These are phyloP conservation scores for Lepus timidus DNA, from an alignment of 2,113 vertebrate species.

Conservation along the genomic window DNA sequence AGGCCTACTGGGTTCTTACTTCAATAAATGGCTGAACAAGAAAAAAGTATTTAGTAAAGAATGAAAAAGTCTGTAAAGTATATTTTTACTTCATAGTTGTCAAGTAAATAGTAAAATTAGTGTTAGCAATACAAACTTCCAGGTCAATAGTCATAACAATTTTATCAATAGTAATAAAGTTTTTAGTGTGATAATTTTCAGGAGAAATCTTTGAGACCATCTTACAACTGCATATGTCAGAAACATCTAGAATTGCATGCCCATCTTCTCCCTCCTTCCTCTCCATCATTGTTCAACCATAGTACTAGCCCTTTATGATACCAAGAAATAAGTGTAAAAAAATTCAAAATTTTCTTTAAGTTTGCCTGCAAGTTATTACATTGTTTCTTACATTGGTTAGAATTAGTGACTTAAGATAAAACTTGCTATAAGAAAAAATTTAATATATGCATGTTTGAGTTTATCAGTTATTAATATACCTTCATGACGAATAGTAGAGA, in stretches of 20 bases:
- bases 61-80: constrained; percentile 8
- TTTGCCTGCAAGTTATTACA: background rate
- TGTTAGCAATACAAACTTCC: background rate
- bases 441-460: background rate
- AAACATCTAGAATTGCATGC: background rate
- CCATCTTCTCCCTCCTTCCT: background rate
- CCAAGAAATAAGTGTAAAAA: background rate
- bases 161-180: background rate
- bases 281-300: background rate
- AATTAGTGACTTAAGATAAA: background rate
- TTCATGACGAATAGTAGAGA: background rate
- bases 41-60: background rate
- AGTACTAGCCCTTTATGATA: background rate
- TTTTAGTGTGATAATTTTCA: background rate
- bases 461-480: background rate
- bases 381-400: background rate
- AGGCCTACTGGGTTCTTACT: too few relatives aligned
- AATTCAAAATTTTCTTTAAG: background rate
- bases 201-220: background rate
- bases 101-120: background rate
- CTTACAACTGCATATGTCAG: background rate
- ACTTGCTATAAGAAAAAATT: background rate
- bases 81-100: background rate
- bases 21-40: background rate
- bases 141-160: background rate